These are phyloP conservation scores for Dinoponera quadriceps DNA, from an alignment of 1,140 invertebrate species.

Conservation along the genomic window DNA sequence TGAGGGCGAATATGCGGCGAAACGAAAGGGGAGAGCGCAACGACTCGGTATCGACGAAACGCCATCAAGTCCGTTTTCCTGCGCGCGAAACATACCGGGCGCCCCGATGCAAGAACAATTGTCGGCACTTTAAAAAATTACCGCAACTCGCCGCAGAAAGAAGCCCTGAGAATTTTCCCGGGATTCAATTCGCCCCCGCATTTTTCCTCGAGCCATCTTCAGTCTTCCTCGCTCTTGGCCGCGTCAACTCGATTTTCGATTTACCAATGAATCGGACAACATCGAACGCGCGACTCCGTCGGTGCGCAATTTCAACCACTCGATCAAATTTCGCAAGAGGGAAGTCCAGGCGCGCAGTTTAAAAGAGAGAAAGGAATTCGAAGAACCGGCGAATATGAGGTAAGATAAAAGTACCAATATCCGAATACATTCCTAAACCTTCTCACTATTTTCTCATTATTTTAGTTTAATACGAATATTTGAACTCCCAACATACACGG, in stretches of 20 bases:
- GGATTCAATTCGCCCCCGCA: background rate
- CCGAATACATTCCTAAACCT: too few species aligned
- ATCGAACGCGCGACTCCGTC: background rate
- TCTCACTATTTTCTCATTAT: too few species aligned
- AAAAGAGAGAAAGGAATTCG: background rate
- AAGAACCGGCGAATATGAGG: conserved; percentile 17
- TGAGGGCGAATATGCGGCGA: background rate
- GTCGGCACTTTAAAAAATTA: conserved; percentile 35
- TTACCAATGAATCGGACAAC: conserved; percentile 22
- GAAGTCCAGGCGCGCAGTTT: background rate
- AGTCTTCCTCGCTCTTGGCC: background rate
- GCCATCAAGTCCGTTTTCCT: conserved; percentile 7
- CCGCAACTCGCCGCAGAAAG: background rate
- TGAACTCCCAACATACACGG: too few species aligned
- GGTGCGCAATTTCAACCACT: background rate
- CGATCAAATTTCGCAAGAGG: conserved; percentile 1
- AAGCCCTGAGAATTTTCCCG: background rate
- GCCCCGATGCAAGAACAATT: conserved; percentile 25
- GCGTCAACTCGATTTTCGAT: conserved; percentile 47
- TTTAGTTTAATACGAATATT: too few species aligned
- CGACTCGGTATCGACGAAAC: conserved; percentile 28
- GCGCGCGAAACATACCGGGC: conserved; percentile 14
- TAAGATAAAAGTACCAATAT: too few species aligned
- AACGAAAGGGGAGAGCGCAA: background rate
- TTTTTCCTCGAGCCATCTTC: background rate